Evolutionary conservation across 2,113 vertebrate genomes (phyloP).

Genomic region (Gallinago paraguaiae): DNA sequence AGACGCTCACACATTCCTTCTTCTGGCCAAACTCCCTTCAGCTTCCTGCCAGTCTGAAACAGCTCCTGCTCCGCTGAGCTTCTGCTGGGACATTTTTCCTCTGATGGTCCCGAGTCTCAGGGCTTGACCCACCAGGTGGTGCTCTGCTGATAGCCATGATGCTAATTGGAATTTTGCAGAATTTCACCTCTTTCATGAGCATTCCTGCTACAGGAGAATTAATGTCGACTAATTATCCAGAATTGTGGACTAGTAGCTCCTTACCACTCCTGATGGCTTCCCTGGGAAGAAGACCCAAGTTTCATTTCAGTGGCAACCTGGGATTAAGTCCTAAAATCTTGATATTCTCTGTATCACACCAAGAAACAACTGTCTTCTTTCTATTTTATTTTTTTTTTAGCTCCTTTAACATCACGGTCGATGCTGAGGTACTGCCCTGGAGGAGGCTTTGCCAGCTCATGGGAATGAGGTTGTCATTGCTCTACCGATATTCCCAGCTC

Average conservation of each 20-base stretch:
- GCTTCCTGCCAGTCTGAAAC: not conserved
- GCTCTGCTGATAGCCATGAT: not conserved
- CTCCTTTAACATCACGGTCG: fast-evolving
- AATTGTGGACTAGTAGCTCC: not conserved
- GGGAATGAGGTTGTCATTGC: not conserved
- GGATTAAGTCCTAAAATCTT: not conserved
- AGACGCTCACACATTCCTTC: not conserved
- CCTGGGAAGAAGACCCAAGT: not conserved
- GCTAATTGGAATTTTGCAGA: not conserved
- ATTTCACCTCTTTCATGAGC: not conserved
- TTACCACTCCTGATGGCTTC: not conserved
- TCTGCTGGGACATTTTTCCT: not conserved
- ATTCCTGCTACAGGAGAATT: not conserved
- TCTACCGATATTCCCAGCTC: fast-evolving
- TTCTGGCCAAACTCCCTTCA: not conserved
- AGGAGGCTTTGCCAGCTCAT: not conserved
- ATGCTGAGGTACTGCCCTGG: not conserved
- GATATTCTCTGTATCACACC: not conserved
- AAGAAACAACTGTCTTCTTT: not conserved
- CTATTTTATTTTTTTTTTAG: no score
- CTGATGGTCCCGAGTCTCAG: not conserved
- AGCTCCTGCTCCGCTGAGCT: not conserved
- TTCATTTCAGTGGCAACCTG: not conserved
- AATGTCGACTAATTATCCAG: no score
- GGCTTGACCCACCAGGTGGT: not conserved